A percentile compares a stretch with the other conserved stretches of the same genome.
Evolutionary conservation across 2,888 invertebrate genomes (phyloP).

Genomic region (Nycteola revayana): DNA sequence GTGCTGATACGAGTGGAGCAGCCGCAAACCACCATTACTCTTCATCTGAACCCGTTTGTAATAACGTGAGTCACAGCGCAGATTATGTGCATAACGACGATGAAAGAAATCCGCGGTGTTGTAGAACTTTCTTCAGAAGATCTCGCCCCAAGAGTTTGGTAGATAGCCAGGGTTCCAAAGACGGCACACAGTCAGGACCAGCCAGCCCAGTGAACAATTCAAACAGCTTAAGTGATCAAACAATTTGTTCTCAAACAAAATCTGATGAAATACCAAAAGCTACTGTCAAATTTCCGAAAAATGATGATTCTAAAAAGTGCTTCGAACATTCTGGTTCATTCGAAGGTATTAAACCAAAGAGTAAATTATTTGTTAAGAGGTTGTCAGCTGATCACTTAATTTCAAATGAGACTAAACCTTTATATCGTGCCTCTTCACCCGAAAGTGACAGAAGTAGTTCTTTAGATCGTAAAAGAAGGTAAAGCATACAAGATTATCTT

Average conservation of each 20-base stretch:
- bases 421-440: slow-evolving; percentile 70
- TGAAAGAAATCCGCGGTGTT: slow-evolving; percentile 64
- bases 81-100: slow-evolving; percentile 53
- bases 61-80: slow-evolving; percentile 41
- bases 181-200: slow-evolving; percentile 55
- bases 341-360: slow-evolving; percentile 71
- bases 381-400: slow-evolving; percentile 76
- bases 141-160: slow-evolving; percentile 71
- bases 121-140: slow-evolving; percentile 68
- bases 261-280: slow-evolving; percentile 72
- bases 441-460: slow-evolving; percentile 77
- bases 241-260: slow-evolving; percentile 57
- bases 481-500: slow-evolving; percentile 3
- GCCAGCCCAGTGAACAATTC: slow-evolving; percentile 67
- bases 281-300: slow-evolving; percentile 67
- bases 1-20: slow-evolving; percentile 48
- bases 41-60: slow-evolving; percentile 43
- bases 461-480: slow-evolving; percentile 72
- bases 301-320: slow-evolving; percentile 59
- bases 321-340: slow-evolving; percentile 75
- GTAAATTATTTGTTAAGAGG: slow-evolving; percentile 72
- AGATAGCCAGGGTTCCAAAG: slow-evolving; percentile 56
- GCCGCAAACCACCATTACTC: slow-evolving; percentile 43
- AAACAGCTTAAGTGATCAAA: slow-evolving; percentile 64
- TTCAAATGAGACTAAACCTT: slow-evolving; percentile 63